Evolutionary conservation across 2,797 vertebrate genomes (phyloP).

Genomic region (Pitangus sulphuratus): DNA sequence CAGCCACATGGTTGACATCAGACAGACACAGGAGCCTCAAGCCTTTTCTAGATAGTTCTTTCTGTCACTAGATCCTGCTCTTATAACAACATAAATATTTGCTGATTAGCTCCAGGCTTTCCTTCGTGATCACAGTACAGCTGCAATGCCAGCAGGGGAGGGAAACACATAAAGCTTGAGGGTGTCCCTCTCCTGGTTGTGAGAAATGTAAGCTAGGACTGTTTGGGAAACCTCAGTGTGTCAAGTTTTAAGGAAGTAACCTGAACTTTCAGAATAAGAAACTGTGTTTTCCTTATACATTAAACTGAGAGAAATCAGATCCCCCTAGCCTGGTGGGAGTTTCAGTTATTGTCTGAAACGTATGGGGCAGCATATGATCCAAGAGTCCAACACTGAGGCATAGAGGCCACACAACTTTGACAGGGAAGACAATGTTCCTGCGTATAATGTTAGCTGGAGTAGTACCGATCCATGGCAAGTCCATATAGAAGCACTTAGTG

Average conservation of each 20-base stretch:
- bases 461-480: neutral
- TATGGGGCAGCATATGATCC: neutral
- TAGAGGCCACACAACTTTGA: neutral
- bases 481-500: neutral
- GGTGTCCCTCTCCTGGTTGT: neutral
- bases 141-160: neutral
- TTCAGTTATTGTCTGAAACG: neutral
- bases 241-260: neutral
- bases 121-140: neutral
- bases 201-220: neutral
- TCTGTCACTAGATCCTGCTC: neutral
- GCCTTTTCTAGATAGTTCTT: neutral
- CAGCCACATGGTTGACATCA: neutral
- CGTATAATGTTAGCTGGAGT: neutral
- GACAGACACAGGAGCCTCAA: neutral
- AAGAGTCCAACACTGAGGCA: neutral
- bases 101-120: neutral
- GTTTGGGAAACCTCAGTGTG: neutral
- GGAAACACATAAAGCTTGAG: neutral
- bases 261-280: neutral
- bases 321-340: fast-evolving
- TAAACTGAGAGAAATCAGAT: neutral
- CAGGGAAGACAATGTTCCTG: neutral
- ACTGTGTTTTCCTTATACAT: neutral
- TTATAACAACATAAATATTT: neutral